Evolutionary conservation across 1,140 invertebrate genomes (phyloP).

Genomic region (Steinernema khuongi): DNA sequence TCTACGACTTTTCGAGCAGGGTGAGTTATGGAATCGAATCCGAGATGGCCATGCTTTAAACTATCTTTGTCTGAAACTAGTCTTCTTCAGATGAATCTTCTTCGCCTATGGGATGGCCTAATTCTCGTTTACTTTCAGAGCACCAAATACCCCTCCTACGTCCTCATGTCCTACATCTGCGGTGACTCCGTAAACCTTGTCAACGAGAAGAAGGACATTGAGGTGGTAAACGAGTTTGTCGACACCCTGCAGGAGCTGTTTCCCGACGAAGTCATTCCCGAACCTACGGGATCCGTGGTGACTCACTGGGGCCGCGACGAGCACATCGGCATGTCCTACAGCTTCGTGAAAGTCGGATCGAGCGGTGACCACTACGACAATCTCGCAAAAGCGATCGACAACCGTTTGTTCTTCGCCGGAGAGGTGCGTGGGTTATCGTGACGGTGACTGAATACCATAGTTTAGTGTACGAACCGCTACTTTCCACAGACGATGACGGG

Average conservation of each 20-base stretch:
- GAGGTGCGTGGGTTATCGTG: constrained; percentile 56
- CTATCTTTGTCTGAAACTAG: constrained; percentile 11
- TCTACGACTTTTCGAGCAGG: constrained; percentile 60
- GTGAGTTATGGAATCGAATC: constrained; percentile 26
- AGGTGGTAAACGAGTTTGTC: constrained; percentile 59
- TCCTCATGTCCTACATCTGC: constrained; percentile 60
- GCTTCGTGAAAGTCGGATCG: constrained; percentile 60
- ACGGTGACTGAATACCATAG: constrained; percentile 20
- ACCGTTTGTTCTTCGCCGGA: constrained; percentile 63
- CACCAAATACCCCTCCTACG: constrained; percentile 39
- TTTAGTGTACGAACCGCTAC: constrained; percentile 61
- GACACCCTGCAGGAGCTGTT: constrained; percentile 50
- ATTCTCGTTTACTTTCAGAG: constrained; percentile 22
- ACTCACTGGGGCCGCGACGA: constrained; percentile 61
- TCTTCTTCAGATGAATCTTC: background rate
- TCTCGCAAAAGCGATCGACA: constrained; percentile 58
- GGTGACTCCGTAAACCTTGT: constrained; percentile 58
- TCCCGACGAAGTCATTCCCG: constrained; percentile 56
- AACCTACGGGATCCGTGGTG: constrained; percentile 59
- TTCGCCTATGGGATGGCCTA: constrained; percentile 24
- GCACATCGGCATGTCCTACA: constrained; percentile 60
- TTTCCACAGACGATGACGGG: constrained; percentile 62
- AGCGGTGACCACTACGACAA: constrained; percentile 59
- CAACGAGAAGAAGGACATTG: constrained; percentile 55
- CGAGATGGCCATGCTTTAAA: background rate